A percentile compares a stretch with the other conserved stretches of the same genome.
Evolutionary conservation across 2,888 invertebrate species (phyloP).

Genomic region (Eucriotettix oculatus): DNA sequence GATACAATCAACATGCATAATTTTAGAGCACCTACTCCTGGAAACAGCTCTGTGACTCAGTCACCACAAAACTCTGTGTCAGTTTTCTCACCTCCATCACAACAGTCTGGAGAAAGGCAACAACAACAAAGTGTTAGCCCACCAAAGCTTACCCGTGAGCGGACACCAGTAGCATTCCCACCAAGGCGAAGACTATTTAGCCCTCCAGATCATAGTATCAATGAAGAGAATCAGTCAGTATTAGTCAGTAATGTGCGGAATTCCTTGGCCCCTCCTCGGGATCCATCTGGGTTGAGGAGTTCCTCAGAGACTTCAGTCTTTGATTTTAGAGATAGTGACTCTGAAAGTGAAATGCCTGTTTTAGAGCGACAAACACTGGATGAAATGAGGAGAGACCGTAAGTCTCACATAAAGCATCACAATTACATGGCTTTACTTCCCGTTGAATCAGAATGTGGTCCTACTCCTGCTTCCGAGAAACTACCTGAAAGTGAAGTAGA

Average conservation of each 20-base stretch:
- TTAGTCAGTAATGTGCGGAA: neutral
- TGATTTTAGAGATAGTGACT: slow-evolving; percentile 44
- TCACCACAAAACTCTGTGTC: slow-evolving; percentile 9
- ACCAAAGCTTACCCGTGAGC: slow-evolving; percentile 31
- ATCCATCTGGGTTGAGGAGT: slow-evolving; percentile 31
- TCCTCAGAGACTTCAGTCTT: slow-evolving; percentile 47
- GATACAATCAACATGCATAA: slow-evolving; percentile 8
- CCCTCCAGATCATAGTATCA: slow-evolving; percentile 35
- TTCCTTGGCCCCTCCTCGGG: slow-evolving; percentile 20
- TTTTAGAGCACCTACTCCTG: slow-evolving; percentile 9
- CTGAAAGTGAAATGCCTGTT: slow-evolving; percentile 41
- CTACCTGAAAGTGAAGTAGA: neutral
- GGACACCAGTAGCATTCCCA: slow-evolving; percentile 13
- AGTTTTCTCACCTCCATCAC: slow-evolving; percentile 9
- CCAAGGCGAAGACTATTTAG: slow-evolving; percentile 34
- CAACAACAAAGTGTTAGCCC: slow-evolving; percentile 22
- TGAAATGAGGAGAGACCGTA: slow-evolving; percentile 39
- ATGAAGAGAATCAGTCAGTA: neutral
- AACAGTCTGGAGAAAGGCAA: neutral
- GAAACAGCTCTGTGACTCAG: slow-evolving; percentile 7
- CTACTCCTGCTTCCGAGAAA: neutral
- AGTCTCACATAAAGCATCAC: slow-evolving; percentile 34
- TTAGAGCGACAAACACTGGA: slow-evolving; percentile 49
- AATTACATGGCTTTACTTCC: slow-evolving; percentile 17
- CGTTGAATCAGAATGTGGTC: slow-evolving; percentile 14